These are phyloP conservation scores for Cyprinodon diabolis DNA, from an alignment of 2,797 vertebrate genomes.

Conservation along the genomic window DNA sequence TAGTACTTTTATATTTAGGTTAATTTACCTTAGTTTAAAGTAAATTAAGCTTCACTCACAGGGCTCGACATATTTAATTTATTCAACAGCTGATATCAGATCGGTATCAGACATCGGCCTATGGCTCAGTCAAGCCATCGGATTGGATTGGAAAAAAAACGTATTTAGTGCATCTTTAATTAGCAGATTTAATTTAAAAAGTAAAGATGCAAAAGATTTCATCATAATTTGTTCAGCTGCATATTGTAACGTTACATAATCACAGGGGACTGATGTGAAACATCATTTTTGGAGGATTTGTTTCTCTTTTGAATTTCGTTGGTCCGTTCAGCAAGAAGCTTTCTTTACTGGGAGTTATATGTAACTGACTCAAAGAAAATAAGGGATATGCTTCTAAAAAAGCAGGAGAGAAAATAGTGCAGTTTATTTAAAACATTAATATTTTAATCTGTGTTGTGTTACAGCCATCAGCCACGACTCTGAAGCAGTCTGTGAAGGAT, in stretches of 20 bases:
- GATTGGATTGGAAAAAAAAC: too few species aligned
- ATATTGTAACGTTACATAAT: neutral
- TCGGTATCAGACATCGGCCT: too few species aligned
- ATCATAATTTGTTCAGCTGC: neutral
- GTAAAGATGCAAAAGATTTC: neutral
- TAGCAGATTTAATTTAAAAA: neutral
- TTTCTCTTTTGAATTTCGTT: conserved; percentile 1
- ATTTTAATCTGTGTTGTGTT: conserved; percentile 54
- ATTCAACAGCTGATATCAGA: too few species aligned
- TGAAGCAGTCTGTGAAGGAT: conserved; percentile 96
- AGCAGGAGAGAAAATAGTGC: neutral
- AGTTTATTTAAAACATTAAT: neutral
- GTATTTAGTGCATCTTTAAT: too few species aligned
- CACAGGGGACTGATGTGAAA: neutral
- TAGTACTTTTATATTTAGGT: too few species aligned
- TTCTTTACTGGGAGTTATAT: neutral
- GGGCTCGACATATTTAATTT: too few species aligned
- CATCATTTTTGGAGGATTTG: neutral
- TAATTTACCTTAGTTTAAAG: too few species aligned
- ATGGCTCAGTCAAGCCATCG: too few species aligned
- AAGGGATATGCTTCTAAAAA: neutral
- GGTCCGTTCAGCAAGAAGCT: neutral
- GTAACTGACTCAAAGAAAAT: neutral
- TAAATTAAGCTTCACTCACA: too few species aligned
- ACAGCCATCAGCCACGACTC: conserved; percentile 80